Percentiles rank a stretch among this genome's conserved stretches.
phyloP scores from a whole-genome alignment of 2,888 invertebrate species.

The Lacanobia oleracea region DNA sequence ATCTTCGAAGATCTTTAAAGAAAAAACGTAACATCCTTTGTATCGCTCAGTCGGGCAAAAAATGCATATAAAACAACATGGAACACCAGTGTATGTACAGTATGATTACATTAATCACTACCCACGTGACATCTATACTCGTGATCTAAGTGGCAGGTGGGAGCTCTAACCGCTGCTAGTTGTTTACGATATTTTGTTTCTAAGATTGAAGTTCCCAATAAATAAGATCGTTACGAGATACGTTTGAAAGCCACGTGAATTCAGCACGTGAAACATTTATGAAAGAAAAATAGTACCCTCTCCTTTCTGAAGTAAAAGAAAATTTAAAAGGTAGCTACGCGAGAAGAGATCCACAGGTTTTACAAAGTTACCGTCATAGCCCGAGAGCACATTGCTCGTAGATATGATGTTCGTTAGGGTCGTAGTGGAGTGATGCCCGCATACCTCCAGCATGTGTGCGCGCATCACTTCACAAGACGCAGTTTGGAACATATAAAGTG shows the following conservation, averaged over 20 bases:
- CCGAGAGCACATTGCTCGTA: too few species aligned
- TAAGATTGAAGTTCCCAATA: conserved; percentile 5
- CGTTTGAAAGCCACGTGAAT: conserved; percentile 1
- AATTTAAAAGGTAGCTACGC: not conserved
- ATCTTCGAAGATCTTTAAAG: too few species aligned
- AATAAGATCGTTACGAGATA: conserved; percentile 13
- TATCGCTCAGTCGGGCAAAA: not conserved
- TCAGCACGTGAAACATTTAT: not conserved
- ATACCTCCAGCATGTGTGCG: too few species aligned
- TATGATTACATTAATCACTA: conserved; percentile 3
- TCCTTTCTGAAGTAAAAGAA: not conserved
- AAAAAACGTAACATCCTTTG: too few species aligned
- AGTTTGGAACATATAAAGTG: too few species aligned
- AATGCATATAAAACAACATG: conserved; percentile 31
- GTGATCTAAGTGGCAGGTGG: conserved; percentile 21
- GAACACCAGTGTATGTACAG: not conserved
- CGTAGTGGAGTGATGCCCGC: too few species aligned
- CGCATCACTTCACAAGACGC: too few species aligned
- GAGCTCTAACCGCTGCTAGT: not conserved
- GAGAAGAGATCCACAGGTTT: not conserved
- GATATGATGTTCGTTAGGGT: too few species aligned
- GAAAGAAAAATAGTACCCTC: too few species aligned
- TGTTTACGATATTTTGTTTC: conserved; percentile 15
- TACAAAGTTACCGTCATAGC: too few species aligned
- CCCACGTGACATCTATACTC: conserved; percentile 17